Evolutionary conservation across 2,888 invertebrate species (phyloP), one percentile per base, ranked within the genome.

Genomic region (Tetropium fuscum): DNA sequence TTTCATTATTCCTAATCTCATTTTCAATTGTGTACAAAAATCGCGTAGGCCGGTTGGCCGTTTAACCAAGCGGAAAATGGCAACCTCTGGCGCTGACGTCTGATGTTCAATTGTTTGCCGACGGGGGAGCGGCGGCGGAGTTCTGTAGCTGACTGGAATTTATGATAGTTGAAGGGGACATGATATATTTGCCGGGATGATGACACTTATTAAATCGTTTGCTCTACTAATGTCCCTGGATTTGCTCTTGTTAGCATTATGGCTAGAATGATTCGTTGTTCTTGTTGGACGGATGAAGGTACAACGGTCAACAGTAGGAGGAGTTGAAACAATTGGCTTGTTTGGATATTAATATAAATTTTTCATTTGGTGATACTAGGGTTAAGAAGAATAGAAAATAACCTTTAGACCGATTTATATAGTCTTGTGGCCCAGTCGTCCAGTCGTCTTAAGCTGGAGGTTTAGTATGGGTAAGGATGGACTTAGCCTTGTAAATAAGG

Each of bases 161-260:
- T 81, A 80, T 80, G 79, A 62, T 59, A 53, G 56, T 58, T 53
- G 59, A 59, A 71, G 76, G 73, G 75, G 64, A 64, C 66, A 66
- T 73, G 71, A 71, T 76, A 79, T 79, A 79, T 80, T 76, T 78
- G 73, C 71, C 48, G 65, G 73, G 72, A 76, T 74, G 80, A 80
- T 80, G 79, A 79, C 79, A 80, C 80, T 80, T 80, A 80, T 81
- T 80, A 80, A 79, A 80, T 74, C 74, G 78, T 80, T 79, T 79
- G 77, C 76, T 74, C 70, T 70, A 58, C 75, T 78, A 79, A 79
- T 77, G 65, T 69, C 68, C 45, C 48, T n/a, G 53, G 40, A 56
- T 69, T 70, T 64, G 65, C 65, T 64, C 60, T 58, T 61, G 58
- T 66, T 58, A 51, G 57, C 51, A 15, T 49, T 51, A 32, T 22